Percentiles rank a stretch among this genome's conserved stretches.
phyloP scores from a whole-genome alignment of 2,113 vertebrate species.

The Sus scrofa region T2T-Sscrofa CM000824.6:70565001-70565500 shows the following conservation, averaged over 20 bases:
- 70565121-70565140: background rate
- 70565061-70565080: background rate
- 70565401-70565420: background rate
- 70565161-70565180: background rate
- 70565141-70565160: background rate
- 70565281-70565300: background rate
- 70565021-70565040: background rate
- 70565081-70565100: background rate
- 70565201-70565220: background rate
- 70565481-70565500: background rate
- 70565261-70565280: background rate
- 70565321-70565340: background rate
- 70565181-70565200: background rate
- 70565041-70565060: background rate
- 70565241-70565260: background rate
- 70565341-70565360: background rate
- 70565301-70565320: background rate
- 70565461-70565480: background rate
- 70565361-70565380: background rate
- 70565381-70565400: background rate
- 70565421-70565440: background rate
- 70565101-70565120: background rate
- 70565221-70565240: background rate
- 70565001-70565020: background rate
- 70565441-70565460: background rate